These are phyloP conservation scores for Sycophaga agraensis DNA, from an alignment of 1,140 invertebrate species.

Conservation along the genomic window DNA sequence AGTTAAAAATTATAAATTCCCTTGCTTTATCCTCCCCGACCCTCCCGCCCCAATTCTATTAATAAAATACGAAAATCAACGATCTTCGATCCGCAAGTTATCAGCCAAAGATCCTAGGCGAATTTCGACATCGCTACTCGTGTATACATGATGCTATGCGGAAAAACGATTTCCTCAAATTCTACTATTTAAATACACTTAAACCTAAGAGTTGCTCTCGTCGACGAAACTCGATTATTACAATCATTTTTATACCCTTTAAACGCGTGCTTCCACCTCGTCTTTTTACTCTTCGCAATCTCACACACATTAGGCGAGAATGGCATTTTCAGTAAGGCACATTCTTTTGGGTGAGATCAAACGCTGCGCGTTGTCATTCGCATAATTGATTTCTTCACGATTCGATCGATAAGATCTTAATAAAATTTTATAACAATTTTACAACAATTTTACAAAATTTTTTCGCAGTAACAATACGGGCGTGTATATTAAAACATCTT, in stretches of 20 bases:
- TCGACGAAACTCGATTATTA: conserved; percentile 18
- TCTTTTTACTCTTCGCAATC: neutral
- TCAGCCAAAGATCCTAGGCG: neutral
- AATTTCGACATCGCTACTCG: conserved; percentile 1
- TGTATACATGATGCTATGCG: neutral
- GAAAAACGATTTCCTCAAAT: conserved; percentile 13
- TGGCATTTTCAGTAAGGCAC: conserved; percentile 27
- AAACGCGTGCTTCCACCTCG: too few species aligned
- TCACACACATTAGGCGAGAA: conserved; percentile 17
- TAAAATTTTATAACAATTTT: conserved; percentile 22
- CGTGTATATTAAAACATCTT: neutral
- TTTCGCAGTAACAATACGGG: conserved; percentile 9
- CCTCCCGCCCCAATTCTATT: neutral
- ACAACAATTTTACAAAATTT: conserved; percentile 26
- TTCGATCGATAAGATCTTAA: conserved; percentile 16
- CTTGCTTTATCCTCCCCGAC: conserved; percentile 3
- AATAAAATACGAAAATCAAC: conserved; percentile 12
- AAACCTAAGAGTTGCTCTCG: conserved; percentile 15
- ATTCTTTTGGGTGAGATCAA: conserved; percentile 28
- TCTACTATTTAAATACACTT: conserved; percentile 1
- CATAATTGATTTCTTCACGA: neutral
- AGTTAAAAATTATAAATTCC: conserved; percentile 17
- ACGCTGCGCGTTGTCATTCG: conserved; percentile 24
- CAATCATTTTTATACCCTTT: neutral
- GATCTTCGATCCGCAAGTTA: neutral